Evolutionary conservation across 2,797 vertebrate species (phyloP), one percentile per base, ranked within the genome.

Genomic region (Sebastiscus albofasciatus): DNA sequence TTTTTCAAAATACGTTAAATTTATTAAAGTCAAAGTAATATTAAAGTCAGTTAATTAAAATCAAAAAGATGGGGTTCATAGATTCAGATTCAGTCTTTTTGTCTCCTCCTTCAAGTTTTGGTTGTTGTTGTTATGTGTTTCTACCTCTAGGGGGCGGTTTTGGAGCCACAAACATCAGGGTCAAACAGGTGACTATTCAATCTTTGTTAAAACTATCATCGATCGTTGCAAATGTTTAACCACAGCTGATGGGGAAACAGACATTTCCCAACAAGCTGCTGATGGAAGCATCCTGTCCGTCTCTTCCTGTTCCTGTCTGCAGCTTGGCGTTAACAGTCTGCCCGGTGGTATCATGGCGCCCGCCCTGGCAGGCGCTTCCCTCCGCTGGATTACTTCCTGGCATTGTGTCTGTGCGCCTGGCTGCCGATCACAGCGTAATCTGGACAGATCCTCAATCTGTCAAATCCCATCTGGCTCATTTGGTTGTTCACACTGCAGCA

Each of bases 391-490:
- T 59, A 59, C 65, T 42, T 79, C 52, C 77, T 68, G 73, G 77
- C 70, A 26, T 8, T 2, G 22, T 6, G 13, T 72, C 26, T 1
- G 6, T 20, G 27, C 24, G 46, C 55, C 59, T 75, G 78, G 82
- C 85, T 64, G 7, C 42, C 14, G 26, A 83, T 80, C 83, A 67
- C 67, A 77, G 62, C 9, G 3, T 77, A 83, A 85, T 85, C 80
- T 58, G 59, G 60, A 74, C 18, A 20, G 39, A 81, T 66, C 75
- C 64, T 46, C 73, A 76, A 65, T 87, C 76, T 58, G 72, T 73
- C 71, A 4, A 59, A 80, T 78, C 81, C 83, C 81, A 84, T 82
- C 65, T 80, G 81, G 76, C 75, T 82, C 66, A 26, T 80, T 67
- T 13, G 49, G 75, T 70, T 66, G 67, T 73, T 86, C 64, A 65